Evolutionary conservation across 2,797 vertebrate species (phyloP), one percentile per base, ranked within the genome.

Genomic region (Microcaecilia unicolor): DNA sequence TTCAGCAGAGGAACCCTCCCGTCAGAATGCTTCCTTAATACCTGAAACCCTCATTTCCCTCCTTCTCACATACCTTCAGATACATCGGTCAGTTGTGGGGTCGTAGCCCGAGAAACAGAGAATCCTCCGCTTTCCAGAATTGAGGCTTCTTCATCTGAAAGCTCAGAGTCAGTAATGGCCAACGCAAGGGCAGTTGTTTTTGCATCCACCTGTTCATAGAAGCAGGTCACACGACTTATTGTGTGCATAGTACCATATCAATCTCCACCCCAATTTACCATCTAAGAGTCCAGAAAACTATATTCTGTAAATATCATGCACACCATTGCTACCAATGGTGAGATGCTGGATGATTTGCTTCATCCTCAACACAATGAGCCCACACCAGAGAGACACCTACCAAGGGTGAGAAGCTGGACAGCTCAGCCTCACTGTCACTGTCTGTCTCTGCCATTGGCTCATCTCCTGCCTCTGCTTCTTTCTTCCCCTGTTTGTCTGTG

Each of bases 91-190:
- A 97, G 83, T 26, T 97, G 96, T 15, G 96, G 96, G 3, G 96
- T 99, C 4, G 93, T 98, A 21, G 93, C 96, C 68, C 96, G 81
- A 50, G 96, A 98, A 35, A 99, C 92, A 0, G 95, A 93, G 70
- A 98, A 99, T 4, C 96, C 96, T 2, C 93, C 96, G 1, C 93
- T 99, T 66, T 99, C 96, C 66, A 98, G 61, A 51, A 99, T 97
- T 36, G 95, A 98, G 4, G 88, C 96, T 54, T 99, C 96, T 41
- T 99, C 96, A 21, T 99, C 96, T 1, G 95, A 99, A 26, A 99
- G 51, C 72, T 99, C 96, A 0, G 96, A 99, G 80, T 99, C 96
- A 2, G 96, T 99, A 67, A 99, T 99, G 52, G 96, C 92, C 82
- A 99, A 85, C 1, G 96, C 96, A 74, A 99, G 56, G 2, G 94